Percentiles rank a stretch among this genome's conserved stretches.
Evolutionary conservation across 2,888 invertebrate genomes (phyloP).

Genomic region (Apotomis capreana): DNA sequence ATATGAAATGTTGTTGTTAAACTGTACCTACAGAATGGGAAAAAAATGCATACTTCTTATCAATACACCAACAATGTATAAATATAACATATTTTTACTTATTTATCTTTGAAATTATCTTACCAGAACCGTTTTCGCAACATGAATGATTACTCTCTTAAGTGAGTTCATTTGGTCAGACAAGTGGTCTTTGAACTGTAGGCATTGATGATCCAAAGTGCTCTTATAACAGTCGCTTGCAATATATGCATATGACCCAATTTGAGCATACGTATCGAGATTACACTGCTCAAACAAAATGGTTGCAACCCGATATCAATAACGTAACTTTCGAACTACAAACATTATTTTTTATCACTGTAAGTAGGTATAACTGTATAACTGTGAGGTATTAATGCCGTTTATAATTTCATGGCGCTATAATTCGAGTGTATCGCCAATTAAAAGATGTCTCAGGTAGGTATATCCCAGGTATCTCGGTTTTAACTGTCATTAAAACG

Average conservation of each 20-base stretch:
- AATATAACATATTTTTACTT: too few species aligned
- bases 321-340: not conserved
- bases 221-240: slow-evolving; percentile 22
- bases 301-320: slow-evolving; percentile 8
- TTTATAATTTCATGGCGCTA: too few species aligned
- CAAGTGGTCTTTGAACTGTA: slow-evolving; percentile 21
- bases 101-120: not conserved
- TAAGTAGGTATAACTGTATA: not conserved
- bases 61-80: too few species aligned
- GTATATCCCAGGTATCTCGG: too few species aligned
- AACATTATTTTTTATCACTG: too few species aligned
- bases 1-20: too few species aligned
- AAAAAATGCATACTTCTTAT: too few species aligned
- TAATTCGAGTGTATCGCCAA: too few species aligned
- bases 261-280: slow-evolving; percentile 10
- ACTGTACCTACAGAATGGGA: too few species aligned
- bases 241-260: slow-evolving; percentile 21
- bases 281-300: slow-evolving; percentile 3
- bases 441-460: too few species aligned
- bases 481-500: too few species aligned
- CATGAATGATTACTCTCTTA: slow-evolving; percentile 3
- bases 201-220: slow-evolving; percentile 22
- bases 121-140: not conserved
- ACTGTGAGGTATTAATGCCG: too few species aligned
- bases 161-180: not conserved